Evolutionary conservation across 2,797 vertebrate genomes (phyloP).

Genomic region (Pantherophis vulpinus): DNA sequence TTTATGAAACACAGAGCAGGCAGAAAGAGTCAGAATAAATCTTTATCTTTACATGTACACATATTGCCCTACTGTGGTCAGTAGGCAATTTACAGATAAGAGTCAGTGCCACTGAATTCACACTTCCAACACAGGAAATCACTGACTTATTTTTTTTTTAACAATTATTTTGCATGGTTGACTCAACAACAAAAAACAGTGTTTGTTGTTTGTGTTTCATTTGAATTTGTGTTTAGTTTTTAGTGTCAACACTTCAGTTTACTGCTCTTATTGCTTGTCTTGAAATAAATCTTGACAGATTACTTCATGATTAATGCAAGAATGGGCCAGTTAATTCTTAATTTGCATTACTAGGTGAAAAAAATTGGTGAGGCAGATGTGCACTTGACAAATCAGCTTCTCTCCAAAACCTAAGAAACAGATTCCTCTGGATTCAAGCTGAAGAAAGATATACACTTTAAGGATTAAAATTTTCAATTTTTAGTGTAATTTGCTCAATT

Average conservation of each 20-base stretch:
- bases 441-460: background rate
- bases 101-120: background rate
- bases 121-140: background rate
- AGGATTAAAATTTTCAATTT: background rate
- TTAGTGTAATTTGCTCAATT: background rate
- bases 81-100: background rate
- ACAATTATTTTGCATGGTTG: background rate
- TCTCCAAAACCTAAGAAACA: background rate
- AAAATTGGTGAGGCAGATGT: background rate
- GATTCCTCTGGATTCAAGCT: background rate
- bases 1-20: background rate
- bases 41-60: background rate
- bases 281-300: background rate
- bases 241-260: background rate
- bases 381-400: background rate
- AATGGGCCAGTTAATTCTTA: background rate
- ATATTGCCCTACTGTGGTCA: background rate
- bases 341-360: background rate
- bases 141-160: background rate
- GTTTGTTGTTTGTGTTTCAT: background rate
- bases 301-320: background rate
- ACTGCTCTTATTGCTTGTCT: background rate
- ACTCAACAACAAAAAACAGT: background rate
- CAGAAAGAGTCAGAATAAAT: background rate
- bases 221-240: background rate